A percentile compares a stretch with the other conserved stretches of the same genome.
Evolutionary conservation across 2,797 vertebrate species (phyloP).

Genomic region (Paguma larvata): DNA sequence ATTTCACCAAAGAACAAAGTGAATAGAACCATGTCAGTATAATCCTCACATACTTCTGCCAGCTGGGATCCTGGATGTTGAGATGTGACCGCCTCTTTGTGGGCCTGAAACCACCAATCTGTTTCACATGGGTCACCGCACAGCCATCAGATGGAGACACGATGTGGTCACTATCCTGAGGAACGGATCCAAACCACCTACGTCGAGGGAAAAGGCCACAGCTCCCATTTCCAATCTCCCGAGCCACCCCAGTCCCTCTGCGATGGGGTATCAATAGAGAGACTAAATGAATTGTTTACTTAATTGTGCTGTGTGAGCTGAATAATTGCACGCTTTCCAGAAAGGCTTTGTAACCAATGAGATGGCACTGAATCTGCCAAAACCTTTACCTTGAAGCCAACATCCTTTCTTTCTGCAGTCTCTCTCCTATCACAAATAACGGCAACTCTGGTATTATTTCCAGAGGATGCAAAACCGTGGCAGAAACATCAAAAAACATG

Average conservation of each 20-base stretch:
- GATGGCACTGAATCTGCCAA: conserved; percentile 67
- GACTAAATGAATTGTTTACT: conserved; percentile 76
- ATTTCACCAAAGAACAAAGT: conserved; percentile 70
- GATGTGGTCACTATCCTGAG: conserved; percentile 30
- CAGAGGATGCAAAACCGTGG: conserved; percentile 68
- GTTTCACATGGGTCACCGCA: conserved; percentile 58
- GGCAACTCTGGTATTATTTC: conserved; percentile 55
- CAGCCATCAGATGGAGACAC: not conserved
- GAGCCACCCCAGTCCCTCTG: conserved; percentile 66
- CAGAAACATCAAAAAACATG: conserved; percentile 77
- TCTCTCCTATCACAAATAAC: conserved; percentile 63
- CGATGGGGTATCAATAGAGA: conserved; percentile 66
- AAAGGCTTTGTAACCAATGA: conserved; percentile 79
- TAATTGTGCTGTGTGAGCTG: conserved; percentile 64
- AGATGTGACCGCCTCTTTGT: conserved; percentile 40
- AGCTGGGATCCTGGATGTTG: conserved; percentile 55
- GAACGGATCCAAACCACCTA: conserved; percentile 9
- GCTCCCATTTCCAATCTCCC: conserved; percentile 63
- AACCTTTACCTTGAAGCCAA: conserved; percentile 77
- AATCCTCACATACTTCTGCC: conserved; percentile 72
- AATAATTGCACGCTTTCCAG: conserved; percentile 71
- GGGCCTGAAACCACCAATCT: not conserved
- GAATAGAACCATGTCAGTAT: conserved; percentile 67
- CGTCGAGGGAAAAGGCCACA: not conserved
- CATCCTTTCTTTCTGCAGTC: conserved; percentile 61